Percentiles rank a stretch among this genome's conserved stretches.
Evolutionary conservation across 2,888 invertebrate species (phyloP).

Genomic region (Odontomyia ornata): DNA sequence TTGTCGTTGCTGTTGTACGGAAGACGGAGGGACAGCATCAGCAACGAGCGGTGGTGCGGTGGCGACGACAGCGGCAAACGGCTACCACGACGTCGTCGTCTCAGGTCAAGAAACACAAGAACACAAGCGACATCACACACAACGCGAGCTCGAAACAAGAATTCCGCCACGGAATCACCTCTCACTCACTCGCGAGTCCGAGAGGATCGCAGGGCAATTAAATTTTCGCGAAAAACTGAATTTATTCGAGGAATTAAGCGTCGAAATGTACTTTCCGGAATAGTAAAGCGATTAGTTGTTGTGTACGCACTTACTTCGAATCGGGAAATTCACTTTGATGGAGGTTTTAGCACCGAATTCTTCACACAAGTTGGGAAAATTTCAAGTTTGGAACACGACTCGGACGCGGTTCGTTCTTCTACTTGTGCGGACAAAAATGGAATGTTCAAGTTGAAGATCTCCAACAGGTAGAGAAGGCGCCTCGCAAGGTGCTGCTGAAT

Average conservation of each 20-base stretch:
- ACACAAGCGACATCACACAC: neutral
- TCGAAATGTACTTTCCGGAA: neutral
- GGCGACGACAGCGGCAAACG: neutral
- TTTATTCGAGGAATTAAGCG: neutral
- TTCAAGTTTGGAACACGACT: neutral
- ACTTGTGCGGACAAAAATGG: conserved; percentile 31
- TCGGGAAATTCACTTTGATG: conserved; percentile 1
- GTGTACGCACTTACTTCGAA: neutral
- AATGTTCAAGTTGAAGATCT: conserved; percentile 4
- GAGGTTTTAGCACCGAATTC: neutral
- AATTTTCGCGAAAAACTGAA: neutral
- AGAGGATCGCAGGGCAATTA: neutral
- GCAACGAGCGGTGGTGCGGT: neutral
- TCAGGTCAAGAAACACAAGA: conserved; percentile 27
- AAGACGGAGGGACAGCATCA: neutral
- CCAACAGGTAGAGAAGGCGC: conserved; percentile 25
- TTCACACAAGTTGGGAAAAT: neutral
- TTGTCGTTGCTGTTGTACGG: too few species aligned
- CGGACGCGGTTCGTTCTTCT: conserved; percentile 23
- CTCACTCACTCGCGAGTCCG: conserved; percentile 4
- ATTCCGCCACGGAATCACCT: conserved; percentile 38
- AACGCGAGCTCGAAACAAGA: neutral
- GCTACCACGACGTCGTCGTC: neutral
- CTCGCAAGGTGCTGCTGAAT: neutral
- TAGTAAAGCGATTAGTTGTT: neutral